These are phyloP conservation scores for Empis stercorea DNA, from an alignment of 2,888 invertebrate genomes.

Conservation along the genomic window DNA sequence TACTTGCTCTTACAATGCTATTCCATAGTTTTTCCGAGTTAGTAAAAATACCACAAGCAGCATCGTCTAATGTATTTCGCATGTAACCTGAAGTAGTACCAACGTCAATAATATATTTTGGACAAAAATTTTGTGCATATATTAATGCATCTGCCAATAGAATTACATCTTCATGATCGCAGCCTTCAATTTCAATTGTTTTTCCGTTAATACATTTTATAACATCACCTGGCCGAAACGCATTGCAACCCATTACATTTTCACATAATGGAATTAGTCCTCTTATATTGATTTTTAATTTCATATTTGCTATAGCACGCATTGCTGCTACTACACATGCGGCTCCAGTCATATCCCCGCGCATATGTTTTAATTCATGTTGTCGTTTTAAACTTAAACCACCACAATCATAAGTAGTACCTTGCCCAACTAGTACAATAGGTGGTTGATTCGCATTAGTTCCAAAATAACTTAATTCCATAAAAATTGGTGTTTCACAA, in stretches of 20 bases:
- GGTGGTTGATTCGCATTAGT: constrained; percentile 47
- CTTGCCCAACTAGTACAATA: constrained; percentile 59
- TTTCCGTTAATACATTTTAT: constrained; percentile 61
- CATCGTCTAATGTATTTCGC: constrained; percentile 45
- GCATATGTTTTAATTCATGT: constrained; percentile 52
- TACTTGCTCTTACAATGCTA: constrained; percentile 51
- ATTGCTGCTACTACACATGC: constrained; percentile 61
- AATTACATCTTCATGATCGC: constrained; percentile 63
- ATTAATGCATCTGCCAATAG: constrained; percentile 63
- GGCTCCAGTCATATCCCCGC: constrained; percentile 75
- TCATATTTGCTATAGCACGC: constrained; percentile 53
- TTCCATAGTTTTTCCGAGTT: constrained; percentile 58
- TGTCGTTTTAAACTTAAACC: constrained; percentile 52
- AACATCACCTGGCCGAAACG: constrained; percentile 66
- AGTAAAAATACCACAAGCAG: constrained; percentile 58
- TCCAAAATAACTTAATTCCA: constrained; percentile 63
- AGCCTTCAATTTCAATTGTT: constrained; percentile 57
- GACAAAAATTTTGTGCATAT: constrained; percentile 62
- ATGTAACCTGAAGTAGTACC: constrained; percentile 63
- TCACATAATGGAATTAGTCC: constrained; percentile 67
- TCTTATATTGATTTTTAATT: constrained; percentile 55
- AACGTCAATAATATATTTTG: constrained; percentile 56
- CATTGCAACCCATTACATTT: constrained; percentile 61
- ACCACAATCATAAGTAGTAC: constrained; percentile 56
- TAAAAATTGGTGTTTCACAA: constrained; percentile 62